phyloP scores from a whole-genome alignment of 2,113 vertebrate species.

The Callionymus lyra region DNA sequence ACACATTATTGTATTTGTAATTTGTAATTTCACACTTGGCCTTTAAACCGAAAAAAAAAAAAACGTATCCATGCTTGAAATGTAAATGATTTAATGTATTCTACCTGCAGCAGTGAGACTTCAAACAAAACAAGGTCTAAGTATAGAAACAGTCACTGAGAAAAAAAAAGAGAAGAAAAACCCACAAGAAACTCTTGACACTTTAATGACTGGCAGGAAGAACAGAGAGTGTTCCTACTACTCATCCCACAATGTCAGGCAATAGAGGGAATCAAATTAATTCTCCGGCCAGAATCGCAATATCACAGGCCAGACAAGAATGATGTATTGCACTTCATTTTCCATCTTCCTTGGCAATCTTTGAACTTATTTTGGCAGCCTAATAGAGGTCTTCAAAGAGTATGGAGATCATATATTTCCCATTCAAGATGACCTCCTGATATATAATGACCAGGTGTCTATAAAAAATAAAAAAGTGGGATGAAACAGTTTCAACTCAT shows the following conservation, averaged over 20 bases:
- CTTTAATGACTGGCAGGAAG: conserved; percentile 31
- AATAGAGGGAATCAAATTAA: conserved; percentile 64
- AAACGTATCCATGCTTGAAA: no score
- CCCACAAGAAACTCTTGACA: conserved; percentile 21
- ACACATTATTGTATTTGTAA: no score
- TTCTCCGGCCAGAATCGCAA: conserved; percentile 54
- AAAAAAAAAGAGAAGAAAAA: conserved; percentile 14
- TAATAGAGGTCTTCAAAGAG: conserved; percentile 49
- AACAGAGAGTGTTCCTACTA: conserved; percentile 32
- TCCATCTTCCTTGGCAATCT: conserved; percentile 62
- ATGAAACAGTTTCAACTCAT: no score
- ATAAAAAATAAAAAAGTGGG: conserved; percentile 7
- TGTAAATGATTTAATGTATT: no score
- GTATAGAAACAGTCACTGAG: background rate
- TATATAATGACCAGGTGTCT: conserved; percentile 17
- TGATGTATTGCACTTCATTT: conserved; percentile 69
- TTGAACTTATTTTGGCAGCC: conserved; percentile 45
- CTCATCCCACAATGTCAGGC: conserved; percentile 63
- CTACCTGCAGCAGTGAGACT: no score
- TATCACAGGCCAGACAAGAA: conserved; percentile 57
- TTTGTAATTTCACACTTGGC: no score
- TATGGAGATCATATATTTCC: conserved; percentile 43
- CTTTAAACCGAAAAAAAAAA: no score
- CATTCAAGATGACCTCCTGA: conserved; percentile 43
- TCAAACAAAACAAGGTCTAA: no score